Evolutionary conservation across 2,113 vertebrate genomes (phyloP).

Genomic region (Scophthalmus maximus): DNA sequence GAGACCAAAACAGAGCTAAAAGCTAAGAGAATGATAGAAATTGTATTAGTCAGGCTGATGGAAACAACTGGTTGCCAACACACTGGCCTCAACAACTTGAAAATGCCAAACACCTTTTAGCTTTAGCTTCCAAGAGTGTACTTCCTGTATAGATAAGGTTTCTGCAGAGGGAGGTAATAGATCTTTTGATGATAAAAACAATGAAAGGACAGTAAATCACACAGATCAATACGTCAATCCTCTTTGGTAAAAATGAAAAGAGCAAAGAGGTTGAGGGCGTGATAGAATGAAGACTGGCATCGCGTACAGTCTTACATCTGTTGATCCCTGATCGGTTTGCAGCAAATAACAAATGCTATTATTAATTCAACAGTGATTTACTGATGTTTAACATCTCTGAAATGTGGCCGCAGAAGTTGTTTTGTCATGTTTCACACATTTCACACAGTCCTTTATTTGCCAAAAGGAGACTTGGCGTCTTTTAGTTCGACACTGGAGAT

Average conservation of each 20-base stretch:
- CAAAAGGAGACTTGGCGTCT: not conserved
- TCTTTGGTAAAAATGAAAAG: not conserved
- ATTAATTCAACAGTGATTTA: not conserved
- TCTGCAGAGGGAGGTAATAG: not conserved
- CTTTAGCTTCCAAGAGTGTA: not conserved
- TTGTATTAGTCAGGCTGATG: too few relatives aligned
- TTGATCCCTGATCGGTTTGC: not conserved
- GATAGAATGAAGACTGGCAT: not conserved
- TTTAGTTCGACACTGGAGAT: constrained; percentile 1
- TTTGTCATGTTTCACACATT: not conserved
- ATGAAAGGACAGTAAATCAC: too few relatives aligned
- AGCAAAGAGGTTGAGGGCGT: not conserved
- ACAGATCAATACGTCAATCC: not conserved
- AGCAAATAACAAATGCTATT: not conserved
- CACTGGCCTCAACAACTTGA: too few relatives aligned
- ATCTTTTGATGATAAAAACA: not conserved
- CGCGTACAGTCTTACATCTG: too few relatives aligned
- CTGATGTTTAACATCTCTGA: not conserved
- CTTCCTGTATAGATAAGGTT: not conserved
- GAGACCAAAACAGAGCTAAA: too few relatives aligned
- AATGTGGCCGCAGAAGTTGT: not conserved
- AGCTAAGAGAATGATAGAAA: too few relatives aligned
- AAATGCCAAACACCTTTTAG: too few relatives aligned
- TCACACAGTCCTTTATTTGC: not conserved
- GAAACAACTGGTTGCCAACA: too few relatives aligned